Evolutionary conservation across 2,113 vertebrate genomes (phyloP).

Genomic region (Chelonoidis abingdonii): DNA sequence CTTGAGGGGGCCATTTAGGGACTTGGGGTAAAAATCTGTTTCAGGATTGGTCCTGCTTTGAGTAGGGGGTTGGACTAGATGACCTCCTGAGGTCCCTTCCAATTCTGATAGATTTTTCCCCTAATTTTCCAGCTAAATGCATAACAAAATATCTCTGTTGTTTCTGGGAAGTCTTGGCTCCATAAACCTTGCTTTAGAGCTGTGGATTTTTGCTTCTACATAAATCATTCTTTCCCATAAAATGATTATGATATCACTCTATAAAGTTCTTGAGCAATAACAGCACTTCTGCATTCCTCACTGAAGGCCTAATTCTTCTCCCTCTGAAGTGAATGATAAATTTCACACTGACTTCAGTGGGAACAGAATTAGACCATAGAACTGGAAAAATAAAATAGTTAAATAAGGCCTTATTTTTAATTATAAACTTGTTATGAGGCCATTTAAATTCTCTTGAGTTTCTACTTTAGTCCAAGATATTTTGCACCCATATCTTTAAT

Average conservation of each 20-base stretch:
- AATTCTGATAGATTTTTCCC: conserved; percentile 12
- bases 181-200: conserved; percentile 49
- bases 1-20: too few species aligned
- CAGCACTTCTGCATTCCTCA: conserved; percentile 26
- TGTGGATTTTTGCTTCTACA: conserved; percentile 31
- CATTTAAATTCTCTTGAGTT: not conserved
- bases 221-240: conserved; percentile 15
- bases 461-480: not conserved
- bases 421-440: not conserved
- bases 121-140: conserved; percentile 47
- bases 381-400: not conserved
- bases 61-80: too few species aligned
- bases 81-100: too few species aligned
- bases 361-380: not conserved
- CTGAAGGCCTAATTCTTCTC: not conserved
- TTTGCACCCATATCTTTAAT: not conserved
- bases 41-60: too few species aligned
- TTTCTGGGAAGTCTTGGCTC: conserved; percentile 51
- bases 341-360: not conserved
- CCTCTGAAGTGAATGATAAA: not conserved
- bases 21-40: too few species aligned
- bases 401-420: not conserved
- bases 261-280: not conserved
- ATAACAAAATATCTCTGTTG: conserved; percentile 1
- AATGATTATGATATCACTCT: not conserved